Evolutionary conservation across 2,888 invertebrate species (phyloP), one percentile per base, ranked within the genome.

Genomic region (Mimas tiliae): DNA sequence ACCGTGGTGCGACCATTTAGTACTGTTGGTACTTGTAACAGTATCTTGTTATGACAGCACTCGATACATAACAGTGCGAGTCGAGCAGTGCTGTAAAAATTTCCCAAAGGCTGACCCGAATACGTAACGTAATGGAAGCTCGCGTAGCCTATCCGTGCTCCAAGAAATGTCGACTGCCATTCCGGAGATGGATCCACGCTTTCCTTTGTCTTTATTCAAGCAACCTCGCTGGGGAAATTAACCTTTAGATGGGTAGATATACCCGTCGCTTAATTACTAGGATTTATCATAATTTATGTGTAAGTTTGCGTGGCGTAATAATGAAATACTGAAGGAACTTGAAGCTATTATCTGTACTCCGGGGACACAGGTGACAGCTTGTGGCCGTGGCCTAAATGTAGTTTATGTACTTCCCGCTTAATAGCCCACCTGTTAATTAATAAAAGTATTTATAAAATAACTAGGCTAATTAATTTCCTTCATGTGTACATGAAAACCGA

Each of bases 221-320:
- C 71, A 63, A 74, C 74, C 76, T 79, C 83, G 65, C 80, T 75
- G 67, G 83, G 81, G 83, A 83, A 84, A 84, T 84, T 80, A 81
- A 76, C 78, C 75, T 79, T 72, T 69, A 72, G 70, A 77, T 67
- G 42, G 64, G 11, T 66, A 66, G 47, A 66, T 63, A 66, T 66
- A 66, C 33, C 63, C 34, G 19, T 45, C 63, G 48, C 58, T 66
- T 66, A 63, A 63, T 63, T 63, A 53, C 62, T 8, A 19, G 67
- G 71, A 70, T 73, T 78, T 76, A 74, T 75, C 64, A 78, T 72
- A 75, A 76, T 77, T 76, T 69, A 70, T 67, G 68, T 66, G 67
- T 50, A 66, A 68, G 53, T 66, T 63, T 34, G 52, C 51, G 45
- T 42, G 52, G 47, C 33, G 45, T 63, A 47, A 47, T 63, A 66